A percentile compares a stretch with the other conserved stretches of the same genome.
Evolutionary conservation across 2,113 vertebrate genomes (phyloP).

Genomic region (Abramis brama): DNA sequence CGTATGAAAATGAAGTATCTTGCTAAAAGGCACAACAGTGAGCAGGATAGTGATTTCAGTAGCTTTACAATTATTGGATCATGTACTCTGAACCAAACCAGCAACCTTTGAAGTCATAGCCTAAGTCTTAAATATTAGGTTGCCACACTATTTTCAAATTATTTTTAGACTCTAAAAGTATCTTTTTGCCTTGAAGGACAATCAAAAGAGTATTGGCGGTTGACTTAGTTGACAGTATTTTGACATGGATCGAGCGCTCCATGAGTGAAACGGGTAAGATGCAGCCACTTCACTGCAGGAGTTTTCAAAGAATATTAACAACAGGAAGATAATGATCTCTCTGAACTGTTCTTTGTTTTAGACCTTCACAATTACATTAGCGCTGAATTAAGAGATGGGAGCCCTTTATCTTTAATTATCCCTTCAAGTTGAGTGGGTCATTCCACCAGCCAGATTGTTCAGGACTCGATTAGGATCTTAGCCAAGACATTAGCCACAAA

Average conservation of each 20-base stretch:
- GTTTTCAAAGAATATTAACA: constrained; percentile 47
- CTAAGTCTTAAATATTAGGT: neutral
- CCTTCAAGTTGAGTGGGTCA: constrained; percentile 48
- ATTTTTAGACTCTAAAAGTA: neutral
- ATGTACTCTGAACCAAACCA: neutral
- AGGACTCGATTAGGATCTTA: constrained; percentile 48
- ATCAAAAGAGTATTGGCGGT: neutral
- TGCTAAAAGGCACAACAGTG: neutral
- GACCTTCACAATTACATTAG: constrained; percentile 55
- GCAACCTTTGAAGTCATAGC: neutral
- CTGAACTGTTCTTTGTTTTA: constrained; percentile 28
- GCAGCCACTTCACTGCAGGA: constrained; percentile 26
- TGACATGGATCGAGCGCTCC: neutral
- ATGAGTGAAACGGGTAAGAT: constrained; percentile 1
- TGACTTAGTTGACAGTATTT: neutral
- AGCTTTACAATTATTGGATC: neutral
- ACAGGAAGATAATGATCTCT: constrained; percentile 47
- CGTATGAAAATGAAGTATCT: neutral
- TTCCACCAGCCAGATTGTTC: constrained; percentile 53
- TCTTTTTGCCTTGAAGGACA: neutral
- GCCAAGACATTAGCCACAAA: constrained; percentile 56
- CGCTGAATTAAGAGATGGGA: constrained; percentile 39
- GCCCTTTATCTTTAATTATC: constrained; percentile 55
- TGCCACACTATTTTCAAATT: neutral
- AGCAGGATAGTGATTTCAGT: neutral